Evolutionary conservation across 1,140 invertebrate genomes (phyloP).

Genomic region (Pseudomyrmex sp.): DNA sequence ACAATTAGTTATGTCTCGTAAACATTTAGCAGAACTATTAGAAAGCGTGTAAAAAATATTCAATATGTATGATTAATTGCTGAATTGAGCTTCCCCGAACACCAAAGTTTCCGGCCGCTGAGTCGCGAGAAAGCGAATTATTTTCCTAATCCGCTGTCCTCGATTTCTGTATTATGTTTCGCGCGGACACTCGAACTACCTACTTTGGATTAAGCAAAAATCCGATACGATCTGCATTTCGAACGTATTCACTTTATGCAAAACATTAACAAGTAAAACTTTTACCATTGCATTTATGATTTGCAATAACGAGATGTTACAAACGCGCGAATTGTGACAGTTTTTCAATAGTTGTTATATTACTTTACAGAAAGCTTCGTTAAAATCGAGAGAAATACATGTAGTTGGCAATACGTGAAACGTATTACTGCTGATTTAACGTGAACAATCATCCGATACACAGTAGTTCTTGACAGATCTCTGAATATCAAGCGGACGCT

Average conservation of each 20-base stretch:
- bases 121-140: slow-evolving; percentile 63
- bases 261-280: not conserved
- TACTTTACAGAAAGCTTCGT: no score
- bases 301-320: not conserved
- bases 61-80: slow-evolving; percentile 52
- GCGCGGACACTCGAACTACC: slow-evolving; percentile 24
- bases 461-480: no score
- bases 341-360: no score
- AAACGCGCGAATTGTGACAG: not conserved
- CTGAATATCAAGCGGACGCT: no score
- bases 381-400: no score
- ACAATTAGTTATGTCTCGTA: slow-evolving; percentile 18
- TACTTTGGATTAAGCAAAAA: slow-evolving; percentile 33
- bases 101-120: slow-evolving; percentile 36
- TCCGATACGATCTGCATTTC: slow-evolving; percentile 18
- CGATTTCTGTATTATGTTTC: slow-evolving; percentile 55
- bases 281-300: no score
- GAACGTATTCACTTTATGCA: not conserved
- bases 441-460: no score
- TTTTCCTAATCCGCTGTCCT: slow-evolving; percentile 52
- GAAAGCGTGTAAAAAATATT: slow-evolving; percentile 60
- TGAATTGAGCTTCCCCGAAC: slow-evolving; percentile 41
- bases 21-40: slow-evolving; percentile 38
- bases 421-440: no score
- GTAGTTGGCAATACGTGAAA: no score